Base-by-base conservation (phyloP, 2,797 vertebrate genomes). In the Enteromius mattozi region DNA sequence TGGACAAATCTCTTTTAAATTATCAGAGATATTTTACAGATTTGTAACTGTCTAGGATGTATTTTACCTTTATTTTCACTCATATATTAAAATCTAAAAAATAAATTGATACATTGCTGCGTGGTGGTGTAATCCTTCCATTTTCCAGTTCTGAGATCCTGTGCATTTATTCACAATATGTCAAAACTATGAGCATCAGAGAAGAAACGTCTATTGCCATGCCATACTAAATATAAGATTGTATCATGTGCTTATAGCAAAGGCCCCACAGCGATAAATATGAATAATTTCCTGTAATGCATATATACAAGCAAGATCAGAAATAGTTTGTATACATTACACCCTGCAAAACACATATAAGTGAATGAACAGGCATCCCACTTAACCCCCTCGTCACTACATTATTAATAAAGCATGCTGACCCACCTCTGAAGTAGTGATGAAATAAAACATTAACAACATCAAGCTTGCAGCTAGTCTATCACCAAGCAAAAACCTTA, bases 401-500 rank as follows among this genome's bases (percentile, higher is more conserved):
- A 87, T 89, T 87, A 89, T 89, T 90, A 21, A 90, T 86, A 27
- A 49, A 47, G 77, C 75, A 54, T 42, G n/a, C 61, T 42, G 59
- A 21, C 81, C 35, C 76, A 76, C 61, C 69, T 70, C 78, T 88
- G 69, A 87, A 72, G 82, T 82, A 84, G 81, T 51, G 24, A 79
- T 83, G 40, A 45, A 83, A 87, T 86, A 49, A 90, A 88, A 88
- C 56, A 85, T 88, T 89, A 81, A 88, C 70, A 69, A 37, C 49
- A 56, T 45, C 33, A 84, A 74, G 45, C 54, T 68, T 77, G 71
- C 80, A 81, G 71, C 45, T n/a, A 80, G 47, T 24, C 68, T 79
- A 37, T 79, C 71, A 49, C 70, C 12, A 69, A 71, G 63, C 63
- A 84, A 87, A 75, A 65, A 56, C 69, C 68, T 82, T n/a, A 21